Conservation (phyloP, 2,888 invertebrate species). For the Julus scandinavius region DNA sequence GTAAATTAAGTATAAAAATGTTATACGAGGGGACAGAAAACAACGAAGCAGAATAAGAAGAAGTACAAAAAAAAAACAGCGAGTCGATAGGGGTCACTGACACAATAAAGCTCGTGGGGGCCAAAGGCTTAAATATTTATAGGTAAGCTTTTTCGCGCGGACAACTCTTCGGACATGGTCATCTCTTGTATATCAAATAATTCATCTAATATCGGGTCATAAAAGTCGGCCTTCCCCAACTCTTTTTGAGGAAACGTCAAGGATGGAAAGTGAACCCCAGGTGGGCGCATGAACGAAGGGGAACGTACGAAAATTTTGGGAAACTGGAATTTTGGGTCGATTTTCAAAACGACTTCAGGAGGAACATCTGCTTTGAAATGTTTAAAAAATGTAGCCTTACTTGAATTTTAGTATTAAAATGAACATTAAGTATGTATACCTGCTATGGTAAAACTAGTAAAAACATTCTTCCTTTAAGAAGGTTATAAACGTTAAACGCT, state of each 20-base stretch:
- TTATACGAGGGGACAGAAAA: not conserved
- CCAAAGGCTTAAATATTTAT: conserved; percentile 35
- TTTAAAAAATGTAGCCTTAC: no score
- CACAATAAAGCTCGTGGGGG: conserved; percentile 29
- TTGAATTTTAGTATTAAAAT: no score
- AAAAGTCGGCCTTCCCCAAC: conserved; percentile 34
- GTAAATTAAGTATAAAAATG: conserved; percentile 17
- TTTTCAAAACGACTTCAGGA: no score
- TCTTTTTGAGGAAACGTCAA: conserved; percentile 23
- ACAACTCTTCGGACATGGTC: conserved; percentile 30
- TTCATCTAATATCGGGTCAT: conserved; percentile 37
- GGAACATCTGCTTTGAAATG: not conserved
- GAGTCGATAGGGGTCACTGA: not conserved
- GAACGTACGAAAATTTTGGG: not conserved
- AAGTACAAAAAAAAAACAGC: no score
- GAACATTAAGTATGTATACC: no score
- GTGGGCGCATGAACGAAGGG: not conserved
- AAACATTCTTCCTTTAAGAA: no score
- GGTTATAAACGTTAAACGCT: no score
- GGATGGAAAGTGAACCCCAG: conserved; percentile 29
- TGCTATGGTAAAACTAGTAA: no score
- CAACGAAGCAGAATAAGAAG: not conserved
- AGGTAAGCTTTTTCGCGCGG: not conserved
- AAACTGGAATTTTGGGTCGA: conserved; percentile 30
- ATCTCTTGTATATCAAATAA: conserved; percentile 19